Evolutionary conservation across 1,140 invertebrate genomes (phyloP), one percentile per base, ranked within the genome.

Genomic region (Pygmarrhopalites habei): DNA sequence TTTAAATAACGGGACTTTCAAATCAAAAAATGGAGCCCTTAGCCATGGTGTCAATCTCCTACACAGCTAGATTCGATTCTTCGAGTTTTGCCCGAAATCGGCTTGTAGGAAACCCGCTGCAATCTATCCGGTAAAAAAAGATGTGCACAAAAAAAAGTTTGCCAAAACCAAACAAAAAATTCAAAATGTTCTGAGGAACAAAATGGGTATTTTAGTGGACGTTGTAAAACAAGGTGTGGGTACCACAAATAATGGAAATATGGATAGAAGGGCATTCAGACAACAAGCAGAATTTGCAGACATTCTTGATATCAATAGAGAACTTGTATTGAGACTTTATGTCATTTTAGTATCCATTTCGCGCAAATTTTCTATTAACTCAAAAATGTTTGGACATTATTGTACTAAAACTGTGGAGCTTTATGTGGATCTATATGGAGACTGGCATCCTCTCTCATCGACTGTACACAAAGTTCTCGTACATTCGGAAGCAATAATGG

Each of bases 191-290:
- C 15, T 65, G 14, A 10, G 12, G 2, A 10, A 57, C 14, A 19
- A 53, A n/a, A 2, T 65, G 25, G 47, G 49, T 2, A 26, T 65
- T n/a, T 3, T 14, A 56, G 55, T 1, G n/a, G n/a, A n/a, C n/a
- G n/a, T n/a, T n/a, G n/a, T n/a, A n/a, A n/a, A n/a, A n/a, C n/a
- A n/a, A n/a, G 58, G 63, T 1, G 19, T 17, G 14, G 58, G 63
- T 28, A 61, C 19, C 28, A 41, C 63, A 2, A 65, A 65, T 46
- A 53, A 66, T 41, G 64, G 59, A 12, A 66, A 66, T 44, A 62
- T 60, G 14, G 58, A 59, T 7, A 32, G 64, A 58, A 53, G 32
- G n/a, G 19, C 41, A n/a, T 57, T 66, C 17, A 14, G 52, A 30
- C 29, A 62, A 26, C 19, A 28, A 14, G 29, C 3, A 12, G n/a